Conservation (phyloP, 2,797 vertebrate species). For the Nannoperca obscura region DNA sequence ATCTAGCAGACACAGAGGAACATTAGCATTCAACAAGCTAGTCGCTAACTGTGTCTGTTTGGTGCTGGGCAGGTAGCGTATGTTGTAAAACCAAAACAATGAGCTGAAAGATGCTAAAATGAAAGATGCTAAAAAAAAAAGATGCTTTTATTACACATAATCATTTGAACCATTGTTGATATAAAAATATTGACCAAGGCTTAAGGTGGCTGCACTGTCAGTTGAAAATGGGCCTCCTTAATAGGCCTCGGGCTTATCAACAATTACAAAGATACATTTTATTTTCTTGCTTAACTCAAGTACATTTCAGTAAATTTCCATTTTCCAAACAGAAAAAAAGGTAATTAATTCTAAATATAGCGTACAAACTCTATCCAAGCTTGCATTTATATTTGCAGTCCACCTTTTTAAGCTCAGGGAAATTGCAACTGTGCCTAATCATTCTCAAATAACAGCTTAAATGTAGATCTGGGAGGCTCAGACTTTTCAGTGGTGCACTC, state of each 20-base stretch:
- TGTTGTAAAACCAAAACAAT: not conserved
- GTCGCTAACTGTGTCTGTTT: not conserved
- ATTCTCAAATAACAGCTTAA: slow-evolving; percentile 51
- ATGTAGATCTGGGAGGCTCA: slow-evolving; percentile 41
- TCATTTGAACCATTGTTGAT: not conserved
- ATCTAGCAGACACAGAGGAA: not conserved
- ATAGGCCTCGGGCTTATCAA: not conserved
- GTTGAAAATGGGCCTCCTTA: not conserved
- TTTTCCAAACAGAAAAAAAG: not conserved
- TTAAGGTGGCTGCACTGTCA: not conserved
- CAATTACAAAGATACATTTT: not conserved
- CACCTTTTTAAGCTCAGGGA: slow-evolving; percentile 23
- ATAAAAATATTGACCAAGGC: not conserved
- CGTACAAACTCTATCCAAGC: not conserved
- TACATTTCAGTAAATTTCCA: not conserved
- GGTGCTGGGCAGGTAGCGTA: not conserved
- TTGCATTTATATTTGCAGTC: slow-evolving; percentile 13
- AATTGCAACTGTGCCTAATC: slow-evolving; percentile 53
- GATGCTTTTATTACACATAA: not conserved
- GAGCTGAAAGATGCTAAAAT: slow-evolving; percentile 1
- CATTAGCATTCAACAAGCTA: not conserved
- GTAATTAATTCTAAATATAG: slow-evolving; percentile 3
- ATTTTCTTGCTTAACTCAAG: not conserved
- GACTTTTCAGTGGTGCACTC: slow-evolving; percentile 51
- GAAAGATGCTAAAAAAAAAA: not conserved